These are phyloP conservation scores for Zelostemma sp. DNA, from an alignment of 1,140 invertebrate genomes.

Conservation along the genomic window DNA sequence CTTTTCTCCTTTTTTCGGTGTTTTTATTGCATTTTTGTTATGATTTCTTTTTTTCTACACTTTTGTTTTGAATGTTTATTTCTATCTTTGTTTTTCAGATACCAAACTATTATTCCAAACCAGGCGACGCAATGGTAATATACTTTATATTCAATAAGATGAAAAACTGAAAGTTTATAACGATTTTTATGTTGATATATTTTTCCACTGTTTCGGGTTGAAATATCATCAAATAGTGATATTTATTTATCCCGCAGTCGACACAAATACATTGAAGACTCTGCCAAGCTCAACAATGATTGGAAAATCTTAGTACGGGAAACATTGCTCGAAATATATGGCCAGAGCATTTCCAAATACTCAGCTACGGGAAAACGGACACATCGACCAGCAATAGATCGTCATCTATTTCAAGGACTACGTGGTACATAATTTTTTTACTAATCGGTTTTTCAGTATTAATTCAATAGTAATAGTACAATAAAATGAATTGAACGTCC, in stretches of 20 bases:
- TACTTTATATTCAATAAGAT: neutral
- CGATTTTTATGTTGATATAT: neutral
- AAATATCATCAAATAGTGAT: constrained; percentile 11
- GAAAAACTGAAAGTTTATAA: neutral
- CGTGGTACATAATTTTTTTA: neutral
- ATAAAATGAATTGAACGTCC: too few species aligned
- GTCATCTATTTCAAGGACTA: constrained; percentile 1
- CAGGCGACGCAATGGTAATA: neutral
- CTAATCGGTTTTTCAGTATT: too few species aligned
- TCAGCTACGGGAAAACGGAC: constrained; percentile 6
- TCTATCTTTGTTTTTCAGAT: constrained; percentile 5
- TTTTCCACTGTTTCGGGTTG: constrained; percentile 1
- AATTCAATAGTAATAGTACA: too few species aligned
- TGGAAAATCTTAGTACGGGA: constrained; percentile 8
- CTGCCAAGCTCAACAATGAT: neutral
- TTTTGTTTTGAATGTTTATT: neutral
- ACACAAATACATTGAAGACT: neutral
- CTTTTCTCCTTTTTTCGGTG: too few species aligned
- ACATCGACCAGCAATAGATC: neutral
- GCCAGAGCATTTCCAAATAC: constrained; percentile 11
- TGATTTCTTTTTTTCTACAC: too few species aligned
- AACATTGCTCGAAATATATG: constrained; percentile 7
- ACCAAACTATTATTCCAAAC: neutral
- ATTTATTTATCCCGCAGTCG: neutral
- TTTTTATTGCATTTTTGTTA: neutral